Evolutionary conservation across 1,140 invertebrate genomes (phyloP).

Genomic region (Patella vulgata): DNA sequence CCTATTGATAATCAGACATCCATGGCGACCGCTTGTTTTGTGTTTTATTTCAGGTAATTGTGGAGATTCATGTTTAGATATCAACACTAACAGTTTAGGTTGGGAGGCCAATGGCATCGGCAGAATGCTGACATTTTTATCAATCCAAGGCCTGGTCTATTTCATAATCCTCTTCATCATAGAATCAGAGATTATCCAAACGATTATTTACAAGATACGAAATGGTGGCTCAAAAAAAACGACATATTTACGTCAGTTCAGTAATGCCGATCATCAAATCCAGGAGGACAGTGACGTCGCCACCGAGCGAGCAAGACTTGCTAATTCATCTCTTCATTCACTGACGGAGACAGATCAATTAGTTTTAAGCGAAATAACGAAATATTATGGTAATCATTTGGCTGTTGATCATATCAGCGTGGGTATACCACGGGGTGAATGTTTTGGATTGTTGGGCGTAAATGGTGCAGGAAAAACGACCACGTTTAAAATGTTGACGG

Average conservation of each 20-base stretch:
- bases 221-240: neutral
- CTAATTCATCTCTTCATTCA: neutral
- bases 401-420: slow-evolving; percentile 73
- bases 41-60: no score
- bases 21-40: no score
- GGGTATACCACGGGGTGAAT: slow-evolving; percentile 73
- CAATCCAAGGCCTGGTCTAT: slow-evolving; percentile 70
- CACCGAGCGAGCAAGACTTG: slow-evolving; percentile 4
- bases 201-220: slow-evolving; percentile 23
- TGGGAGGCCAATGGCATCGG: slow-evolving; percentile 71
- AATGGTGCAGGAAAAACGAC: slow-evolving; percentile 92
- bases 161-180: slow-evolving; percentile 69
- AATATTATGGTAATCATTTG: slow-evolving; percentile 68
- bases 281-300: slow-evolving; percentile 17
- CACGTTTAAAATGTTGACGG: slow-evolving; percentile 84
- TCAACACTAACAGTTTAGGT: slow-evolving; percentile 65
- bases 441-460: slow-evolving; percentile 88
- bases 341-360: slow-evolving; percentile 29
- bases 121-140: slow-evolving; percentile 69
- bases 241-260: neutral
- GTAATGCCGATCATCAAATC: slow-evolving; percentile 3
- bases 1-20: no score
- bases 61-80: slow-evolving; percentile 36
- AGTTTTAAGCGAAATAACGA: slow-evolving; percentile 67
- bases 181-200: slow-evolving; percentile 62